Percentiles rank a stretch among this genome's conserved stretches.
These are phyloP conservation scores for Danaus plexippus DNA, from an alignment of 1,140 invertebrate species.

Conservation along the genomic window DNA sequence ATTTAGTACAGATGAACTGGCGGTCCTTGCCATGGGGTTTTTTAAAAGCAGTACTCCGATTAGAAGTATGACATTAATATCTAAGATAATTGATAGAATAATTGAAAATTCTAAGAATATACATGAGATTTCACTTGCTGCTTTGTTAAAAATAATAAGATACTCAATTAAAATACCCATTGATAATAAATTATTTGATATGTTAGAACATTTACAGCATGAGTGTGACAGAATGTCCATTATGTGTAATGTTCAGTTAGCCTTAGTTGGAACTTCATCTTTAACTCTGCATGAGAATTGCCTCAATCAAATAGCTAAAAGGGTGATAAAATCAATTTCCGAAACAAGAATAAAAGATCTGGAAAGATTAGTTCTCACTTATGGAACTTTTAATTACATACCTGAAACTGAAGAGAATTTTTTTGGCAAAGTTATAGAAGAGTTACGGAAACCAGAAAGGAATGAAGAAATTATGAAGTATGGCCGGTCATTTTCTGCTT, in stretches of 20 bases:
- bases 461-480: conserved; percentile 60
- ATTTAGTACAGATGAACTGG: conserved; percentile 73
- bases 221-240: conserved; percentile 65
- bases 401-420: conserved; percentile 61
- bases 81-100: conserved; percentile 62
- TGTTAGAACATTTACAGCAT: conserved; percentile 53
- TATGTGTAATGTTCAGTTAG: conserved; percentile 71
- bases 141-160: conserved; percentile 73
- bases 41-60: conserved; percentile 75
- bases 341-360: conserved; percentile 75
- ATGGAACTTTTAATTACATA: conserved; percentile 70
- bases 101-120: conserved; percentile 50
- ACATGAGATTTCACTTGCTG: conserved; percentile 69
- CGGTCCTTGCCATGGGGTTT: conserved; percentile 74
- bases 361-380: conserved; percentile 73
- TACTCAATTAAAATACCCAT: conserved; percentile 45
- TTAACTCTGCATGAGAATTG: conserved; percentile 58
- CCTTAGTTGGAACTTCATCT: conserved; percentile 65
- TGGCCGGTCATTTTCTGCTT: conserved; percentile 59
- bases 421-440: conserved; percentile 64
- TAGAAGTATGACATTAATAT: conserved; percentile 54
- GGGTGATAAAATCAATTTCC: conserved; percentile 36
- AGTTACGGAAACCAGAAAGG: conserved; percentile 66
- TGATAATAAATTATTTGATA: conserved; percentile 41
- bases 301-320: conserved; percentile 45